A percentile compares a stretch with the other conserved stretches of the same genome.
Evolutionary conservation across 64 coral and sea anemone species (phyloP).

Genomic region (Exaiptasia diaphana): DNA sequence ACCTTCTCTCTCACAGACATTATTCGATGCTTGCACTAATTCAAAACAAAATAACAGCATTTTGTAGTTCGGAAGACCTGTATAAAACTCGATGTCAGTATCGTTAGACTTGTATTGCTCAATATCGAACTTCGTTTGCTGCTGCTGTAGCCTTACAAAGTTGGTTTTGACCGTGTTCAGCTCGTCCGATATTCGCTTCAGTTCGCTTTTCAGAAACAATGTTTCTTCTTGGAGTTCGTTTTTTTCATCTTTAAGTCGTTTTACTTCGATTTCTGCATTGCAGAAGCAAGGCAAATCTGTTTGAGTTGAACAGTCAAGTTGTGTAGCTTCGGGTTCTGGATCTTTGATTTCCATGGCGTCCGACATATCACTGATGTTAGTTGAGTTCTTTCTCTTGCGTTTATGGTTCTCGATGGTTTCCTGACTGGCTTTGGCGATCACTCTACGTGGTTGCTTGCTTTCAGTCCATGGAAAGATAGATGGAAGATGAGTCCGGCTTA

Average conservation of each 20-base stretch:
- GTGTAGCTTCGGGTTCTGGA: neutral
- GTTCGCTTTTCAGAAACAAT: neutral
- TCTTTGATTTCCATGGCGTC: conserved; percentile 4
- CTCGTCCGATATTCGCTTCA: neutral
- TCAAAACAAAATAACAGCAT: conserved; percentile 32
- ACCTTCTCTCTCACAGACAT: neutral
- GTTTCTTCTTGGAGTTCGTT: conserved; percentile 10
- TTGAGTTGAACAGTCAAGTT: conserved; percentile 12
- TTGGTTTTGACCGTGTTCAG: neutral
- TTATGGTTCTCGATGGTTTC: neutral
- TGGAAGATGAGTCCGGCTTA: conserved; percentile 32
- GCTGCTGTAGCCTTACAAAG: neutral
- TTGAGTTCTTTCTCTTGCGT: conserved; percentile 26
- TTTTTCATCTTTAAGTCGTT: conserved; percentile 16
- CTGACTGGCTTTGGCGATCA: conserved; percentile 35
- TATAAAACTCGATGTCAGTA: conserved; percentile 54
- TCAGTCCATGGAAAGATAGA: conserved; percentile 43
- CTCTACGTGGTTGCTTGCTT: neutral
- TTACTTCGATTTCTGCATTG: neutral
- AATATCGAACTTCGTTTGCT: conserved; percentile 57
- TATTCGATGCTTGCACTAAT: conserved; percentile 17
- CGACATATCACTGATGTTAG: neutral
- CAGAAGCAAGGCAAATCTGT: conserved; percentile 16
- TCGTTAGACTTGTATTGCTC: conserved; percentile 56
- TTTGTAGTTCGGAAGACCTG: conserved; percentile 38